Percentiles rank a stretch among this genome's conserved stretches.
Evolutionary conservation across 2,888 invertebrate species (phyloP).

Genomic region (Panorpa germanica): DNA sequence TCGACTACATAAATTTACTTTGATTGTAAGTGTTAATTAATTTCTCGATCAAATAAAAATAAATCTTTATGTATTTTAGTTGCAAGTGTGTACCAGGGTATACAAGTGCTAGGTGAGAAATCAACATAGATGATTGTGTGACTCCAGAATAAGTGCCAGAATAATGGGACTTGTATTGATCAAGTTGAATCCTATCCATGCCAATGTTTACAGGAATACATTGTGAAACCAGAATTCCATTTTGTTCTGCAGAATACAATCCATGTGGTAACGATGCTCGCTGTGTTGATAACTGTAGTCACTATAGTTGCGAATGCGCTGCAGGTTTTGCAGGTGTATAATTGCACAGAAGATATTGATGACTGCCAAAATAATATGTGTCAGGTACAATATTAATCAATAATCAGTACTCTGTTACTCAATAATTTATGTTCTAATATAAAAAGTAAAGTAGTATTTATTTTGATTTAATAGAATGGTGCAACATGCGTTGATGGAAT

Average conservation of each 20-base stretch:
- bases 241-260: constrained; percentile 82
- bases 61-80: no score
- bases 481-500: constrained; percentile 91
- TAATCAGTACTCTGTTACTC: no score
- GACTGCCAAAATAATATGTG: constrained; percentile 92
- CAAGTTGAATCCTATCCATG: constrained; percentile 77
- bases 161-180: constrained; percentile 91
- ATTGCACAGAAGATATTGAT: constrained; percentile 87
- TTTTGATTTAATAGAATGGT: no score
- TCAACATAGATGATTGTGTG: constrained; percentile 88
- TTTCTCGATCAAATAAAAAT: no score
- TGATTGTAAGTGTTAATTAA: no score
- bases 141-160: constrained; percentile 64
- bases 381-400: no score
- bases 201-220: constrained; percentile 72
- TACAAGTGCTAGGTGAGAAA: constrained; percentile 87
- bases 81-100: constrained; percentile 86
- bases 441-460: no score
- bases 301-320: constrained; percentile 74
- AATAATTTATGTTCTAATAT: no score
- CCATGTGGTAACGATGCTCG: constrained; percentile 87
- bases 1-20: no score
- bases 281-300: constrained; percentile 70
- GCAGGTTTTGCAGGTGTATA: constrained; percentile 76
- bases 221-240: constrained; percentile 86